Conservation (phyloP, 2,888 invertebrate species). For the Nebria brevicollis region DNA sequence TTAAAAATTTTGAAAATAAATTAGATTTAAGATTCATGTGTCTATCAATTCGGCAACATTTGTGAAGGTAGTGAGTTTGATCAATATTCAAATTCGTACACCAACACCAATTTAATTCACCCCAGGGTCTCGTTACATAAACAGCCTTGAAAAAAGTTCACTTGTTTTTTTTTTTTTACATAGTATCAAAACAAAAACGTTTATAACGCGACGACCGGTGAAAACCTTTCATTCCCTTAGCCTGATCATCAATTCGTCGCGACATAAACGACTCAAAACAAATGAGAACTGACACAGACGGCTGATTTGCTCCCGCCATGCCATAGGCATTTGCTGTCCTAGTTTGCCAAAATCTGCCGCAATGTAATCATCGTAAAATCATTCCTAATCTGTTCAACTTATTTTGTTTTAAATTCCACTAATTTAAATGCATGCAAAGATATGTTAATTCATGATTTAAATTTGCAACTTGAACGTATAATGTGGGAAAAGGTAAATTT, state of each 20-base stretch:
- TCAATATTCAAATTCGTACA: slow-evolving; percentile 15
- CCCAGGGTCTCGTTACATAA: not conserved
- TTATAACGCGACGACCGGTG: slow-evolving; percentile 28
- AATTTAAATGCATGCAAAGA: no score
- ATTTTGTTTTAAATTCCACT: not conserved
- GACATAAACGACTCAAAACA: slow-evolving; percentile 45
- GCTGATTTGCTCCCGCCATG: not conserved
- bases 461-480: no score
- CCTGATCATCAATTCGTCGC: slow-evolving; percentile 24
- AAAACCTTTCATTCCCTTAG: slow-evolving; percentile 8
- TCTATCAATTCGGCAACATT: not conserved
- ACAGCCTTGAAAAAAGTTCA: slow-evolving; percentile 17
- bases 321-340: not conserved
- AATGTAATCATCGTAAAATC: slow-evolving; percentile 9
- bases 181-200: slow-evolving; percentile 36
- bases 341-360: not conserved
- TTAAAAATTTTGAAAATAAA: no score
- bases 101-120: not conserved
- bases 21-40: no score
- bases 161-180: not conserved
- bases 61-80: not conserved
- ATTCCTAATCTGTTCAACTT: slow-evolving; percentile 3
- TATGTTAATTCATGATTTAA: no score
- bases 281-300: slow-evolving; percentile 23
- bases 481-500: no score